Evolutionary conservation across 53 echinoderm and acorn worm genomes (phyloP).

Genomic region (Astropecten irregularis): DNA sequence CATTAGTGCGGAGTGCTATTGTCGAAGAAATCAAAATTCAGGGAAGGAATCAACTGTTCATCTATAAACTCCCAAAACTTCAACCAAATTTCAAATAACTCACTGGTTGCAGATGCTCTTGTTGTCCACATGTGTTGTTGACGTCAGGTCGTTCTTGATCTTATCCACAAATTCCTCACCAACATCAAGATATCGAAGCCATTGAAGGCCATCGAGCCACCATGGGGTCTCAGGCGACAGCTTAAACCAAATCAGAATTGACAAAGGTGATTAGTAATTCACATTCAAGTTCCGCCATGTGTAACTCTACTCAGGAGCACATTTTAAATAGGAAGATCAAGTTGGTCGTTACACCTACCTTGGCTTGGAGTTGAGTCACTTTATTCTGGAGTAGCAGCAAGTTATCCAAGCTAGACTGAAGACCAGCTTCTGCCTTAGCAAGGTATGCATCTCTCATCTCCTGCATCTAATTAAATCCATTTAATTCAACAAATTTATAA

Average conservation of each 20-base stretch:
- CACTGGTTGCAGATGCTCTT: constrained; percentile 73
- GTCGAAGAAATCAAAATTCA: no score
- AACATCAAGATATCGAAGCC: constrained; percentile 46
- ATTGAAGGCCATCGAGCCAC: constrained; percentile 87
- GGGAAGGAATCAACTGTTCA: no score
- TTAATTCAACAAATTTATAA: neutral
- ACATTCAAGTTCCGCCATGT: no score
- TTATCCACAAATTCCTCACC: constrained; percentile 74
- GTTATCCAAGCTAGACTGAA: constrained; percentile 33
- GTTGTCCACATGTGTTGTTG: constrained; percentile 40
- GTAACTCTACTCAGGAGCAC: no score
- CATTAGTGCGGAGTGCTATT: no score
- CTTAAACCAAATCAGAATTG: constrained; percentile 57
- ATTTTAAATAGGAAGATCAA: no score
- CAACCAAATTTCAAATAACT: no score
- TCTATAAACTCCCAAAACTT: no score
- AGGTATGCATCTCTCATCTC: constrained; percentile 72
- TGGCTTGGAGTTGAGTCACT: constrained; percentile 53
- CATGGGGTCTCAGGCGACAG: constrained; percentile 55
- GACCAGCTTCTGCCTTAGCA: constrained; percentile 65
- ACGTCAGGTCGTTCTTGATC: constrained; percentile 72
- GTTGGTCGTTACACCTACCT: no score
- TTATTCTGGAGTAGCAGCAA: constrained; percentile 75
- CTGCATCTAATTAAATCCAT: constrained; percentile 66
- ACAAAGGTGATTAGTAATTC: no score